Evolutionary conservation across 1,140 invertebrate genomes (phyloP), one percentile per base, ranked within the genome.

Genomic region (Bombus confusus): DNA sequence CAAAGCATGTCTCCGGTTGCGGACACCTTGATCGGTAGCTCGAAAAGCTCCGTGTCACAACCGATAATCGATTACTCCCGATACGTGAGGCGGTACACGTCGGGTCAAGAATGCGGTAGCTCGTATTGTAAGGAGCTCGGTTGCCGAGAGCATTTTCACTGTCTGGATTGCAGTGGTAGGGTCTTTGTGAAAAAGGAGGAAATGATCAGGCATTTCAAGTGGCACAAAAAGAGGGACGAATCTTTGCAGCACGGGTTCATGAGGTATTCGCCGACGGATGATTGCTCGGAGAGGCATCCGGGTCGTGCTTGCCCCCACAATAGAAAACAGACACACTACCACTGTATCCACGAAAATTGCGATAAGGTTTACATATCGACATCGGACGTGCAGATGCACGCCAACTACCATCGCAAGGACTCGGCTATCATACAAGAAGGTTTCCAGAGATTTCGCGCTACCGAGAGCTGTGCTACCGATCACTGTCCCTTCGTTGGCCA

Each of bases 311-410:
- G 99, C 95, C 97, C 97, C 6, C 99, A 99, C 95, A 99, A 99
- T 95, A 96, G 98, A 83, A 99, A 99, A 93, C 99, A 99, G 95
- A 99, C 99, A 0, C 99, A 99, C 94, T 99, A 99, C 94, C 99
- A 99, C 94, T 99, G 99, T 94, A 97, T 99, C 80, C 98, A 99
- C 95, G 97, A 98, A 93, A 97, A 98, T 88, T 99, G 99, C 96
- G 98, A 99, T 96, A 99, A 99, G 95, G 98, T 99, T 1, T 99
- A 99, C 95, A 99, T 99, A 94, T 99, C 98, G 91, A 99, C 99
- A 9, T 99, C 98, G 52, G 99, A 99, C 95, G 99, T 99, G 2
- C 99, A 99, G 95, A 99, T 99, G 99, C 99, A 99, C 94, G 98
- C 99, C 5, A 99, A 99, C 95, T 99, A 99, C 94, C 99, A 99